phyloP scores from a whole-genome alignment of 2,113 vertebrate species.

The Corythoichthys haematopterus region DNA sequence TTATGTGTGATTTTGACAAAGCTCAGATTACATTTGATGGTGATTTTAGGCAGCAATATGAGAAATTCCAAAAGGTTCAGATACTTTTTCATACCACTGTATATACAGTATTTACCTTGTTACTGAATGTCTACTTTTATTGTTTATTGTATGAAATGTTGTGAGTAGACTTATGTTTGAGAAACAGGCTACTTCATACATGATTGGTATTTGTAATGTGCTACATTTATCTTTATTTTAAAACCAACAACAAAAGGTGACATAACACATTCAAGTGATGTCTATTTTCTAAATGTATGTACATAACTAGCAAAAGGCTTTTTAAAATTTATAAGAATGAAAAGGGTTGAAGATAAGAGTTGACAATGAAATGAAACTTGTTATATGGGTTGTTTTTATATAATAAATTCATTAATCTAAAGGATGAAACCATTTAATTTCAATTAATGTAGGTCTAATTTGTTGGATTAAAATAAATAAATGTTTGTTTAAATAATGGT shows the following conservation, averaged over 20 bases:
- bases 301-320: conserved; percentile 88
- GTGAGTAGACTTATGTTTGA: conserved; percentile 49
- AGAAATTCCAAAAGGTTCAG: no score
- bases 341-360: conserved; percentile 79
- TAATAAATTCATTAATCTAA: conserved; percentile 90
- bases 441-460: conserved; percentile 97
- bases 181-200: conserved; percentile 65
- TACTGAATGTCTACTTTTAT: conserved; percentile 33
- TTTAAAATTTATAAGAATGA: conserved; percentile 67
- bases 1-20: no score
- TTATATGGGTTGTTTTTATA: conserved; percentile 78
- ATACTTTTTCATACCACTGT: no score
- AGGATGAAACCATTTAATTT: conserved; percentile 77
- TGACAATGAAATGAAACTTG: conserved; percentile 78
- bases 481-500: conserved; percentile 92
- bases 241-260: conserved; percentile 71
- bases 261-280: conserved; percentile 82
- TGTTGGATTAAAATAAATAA: conserved; percentile 97
- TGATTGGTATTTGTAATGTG: conserved; percentile 76
- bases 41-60: no score
- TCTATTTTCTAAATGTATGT: conserved; percentile 80
- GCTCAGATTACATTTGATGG: no score
- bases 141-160: conserved; percentile 41
- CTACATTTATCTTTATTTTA: conserved; percentile 78
- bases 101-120: conserved; percentile 23